These are phyloP conservation scores for Penaeus japonicus DNA, from an alignment of 1,140 invertebrate species.

Conservation along the genomic window DNA sequence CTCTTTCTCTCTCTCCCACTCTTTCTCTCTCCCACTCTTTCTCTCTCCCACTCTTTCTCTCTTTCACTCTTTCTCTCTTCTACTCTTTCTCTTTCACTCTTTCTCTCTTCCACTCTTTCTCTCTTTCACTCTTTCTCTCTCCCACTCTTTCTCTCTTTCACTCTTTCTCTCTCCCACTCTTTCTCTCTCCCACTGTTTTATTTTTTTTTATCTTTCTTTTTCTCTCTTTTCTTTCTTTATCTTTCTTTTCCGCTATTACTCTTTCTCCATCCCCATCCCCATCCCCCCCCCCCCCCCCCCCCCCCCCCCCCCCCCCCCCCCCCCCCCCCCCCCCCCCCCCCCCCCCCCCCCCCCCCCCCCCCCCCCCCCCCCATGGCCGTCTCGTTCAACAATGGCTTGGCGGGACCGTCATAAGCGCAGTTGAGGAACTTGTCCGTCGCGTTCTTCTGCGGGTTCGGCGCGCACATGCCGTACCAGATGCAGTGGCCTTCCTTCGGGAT, in stretches of 20 bases:
- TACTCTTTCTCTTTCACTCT: too few species aligned
- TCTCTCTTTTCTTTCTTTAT: background rate
- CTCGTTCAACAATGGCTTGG: background rate
- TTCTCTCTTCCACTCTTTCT: background rate
- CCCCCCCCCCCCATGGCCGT: background rate
- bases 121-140: background rate
- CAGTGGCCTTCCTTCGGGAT: constrained; percentile 15
- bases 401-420: background rate
- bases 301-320: background rate
- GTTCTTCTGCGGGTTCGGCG: constrained; percentile 9
- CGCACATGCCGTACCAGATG: constrained; percentile 45
- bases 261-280: background rate
- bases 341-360: too few species aligned
- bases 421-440: constrained; percentile 1
- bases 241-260: too few species aligned
- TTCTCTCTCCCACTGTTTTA: background rate
- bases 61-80: too few species aligned
- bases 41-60: too few species aligned
- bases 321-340: background rate
- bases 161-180: too few species aligned
- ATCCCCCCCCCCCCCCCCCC: too few species aligned
- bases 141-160: too few species aligned
- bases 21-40: too few species aligned
- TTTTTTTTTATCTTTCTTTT: background rate
- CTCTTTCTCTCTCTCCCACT: too few species aligned